phyloP scores from a whole-genome alignment of 2,797 vertebrate species.

The Crypturellus tataupa region DNA sequence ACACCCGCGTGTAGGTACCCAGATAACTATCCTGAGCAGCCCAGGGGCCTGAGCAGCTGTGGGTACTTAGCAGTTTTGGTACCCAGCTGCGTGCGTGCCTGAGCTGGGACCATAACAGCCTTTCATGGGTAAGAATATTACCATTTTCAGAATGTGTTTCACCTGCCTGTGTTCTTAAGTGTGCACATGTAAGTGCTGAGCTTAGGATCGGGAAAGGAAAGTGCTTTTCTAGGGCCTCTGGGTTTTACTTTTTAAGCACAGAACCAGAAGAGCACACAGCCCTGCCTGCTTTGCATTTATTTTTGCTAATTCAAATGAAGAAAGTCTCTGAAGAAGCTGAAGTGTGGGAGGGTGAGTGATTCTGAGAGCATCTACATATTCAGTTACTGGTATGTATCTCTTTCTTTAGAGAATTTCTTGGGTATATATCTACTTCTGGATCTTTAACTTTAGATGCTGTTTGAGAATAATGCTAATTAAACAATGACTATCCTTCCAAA shows the following conservation, averaged over 20 bases:
- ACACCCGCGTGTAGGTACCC: not conserved
- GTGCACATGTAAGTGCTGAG: not conserved
- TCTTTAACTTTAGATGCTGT: conserved; percentile 44
- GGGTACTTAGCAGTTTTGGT: not conserved
- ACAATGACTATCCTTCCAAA: conserved; percentile 23
- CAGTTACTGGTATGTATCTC: conserved; percentile 13
- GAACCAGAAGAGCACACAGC: not conserved
- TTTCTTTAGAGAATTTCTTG: conserved; percentile 48
- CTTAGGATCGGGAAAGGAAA: not conserved
- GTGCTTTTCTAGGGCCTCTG: not conserved
- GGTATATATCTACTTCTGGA: conserved; percentile 12
- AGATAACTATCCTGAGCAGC: not conserved
- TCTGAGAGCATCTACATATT: conserved; percentile 46
- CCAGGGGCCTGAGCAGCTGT: not conserved
- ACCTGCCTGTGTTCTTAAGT: not conserved
- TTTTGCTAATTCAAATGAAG: conserved; percentile 31
- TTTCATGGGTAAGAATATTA: not conserved
- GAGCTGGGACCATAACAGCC: not conserved
- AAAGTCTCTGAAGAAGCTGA: conserved; percentile 36
- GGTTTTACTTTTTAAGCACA: not conserved
- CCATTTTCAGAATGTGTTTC: not conserved
- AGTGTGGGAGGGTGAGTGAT: not conserved
- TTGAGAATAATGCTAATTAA: not conserved
- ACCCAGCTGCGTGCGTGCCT: not conserved
- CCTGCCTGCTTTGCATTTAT: conserved; percentile 4